Percentiles rank a stretch among this genome's conserved stretches.
These are phyloP conservation scores for Damaliscus lunatus DNA, from an alignment of 2,113 vertebrate genomes.

Conservation along the genomic window DNA sequence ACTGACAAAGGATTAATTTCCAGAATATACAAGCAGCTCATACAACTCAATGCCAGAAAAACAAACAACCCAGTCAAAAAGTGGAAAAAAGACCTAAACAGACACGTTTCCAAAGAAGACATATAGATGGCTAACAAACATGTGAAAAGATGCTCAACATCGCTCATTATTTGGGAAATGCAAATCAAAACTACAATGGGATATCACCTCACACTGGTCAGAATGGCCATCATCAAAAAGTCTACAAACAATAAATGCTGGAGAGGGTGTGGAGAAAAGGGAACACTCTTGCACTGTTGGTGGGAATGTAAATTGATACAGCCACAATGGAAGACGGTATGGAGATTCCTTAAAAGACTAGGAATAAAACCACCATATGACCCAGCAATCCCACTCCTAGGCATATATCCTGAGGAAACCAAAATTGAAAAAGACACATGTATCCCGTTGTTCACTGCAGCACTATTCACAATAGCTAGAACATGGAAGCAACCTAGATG, in stretches of 20 bases:
- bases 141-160: background rate
- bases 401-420: background rate
- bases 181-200: background rate
- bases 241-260: background rate
- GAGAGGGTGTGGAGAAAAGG: background rate
- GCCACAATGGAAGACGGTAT: background rate
- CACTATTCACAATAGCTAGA: background rate
- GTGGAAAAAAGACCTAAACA: background rate
- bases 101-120: background rate
- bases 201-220: background rate
- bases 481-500: background rate
- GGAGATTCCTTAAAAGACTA: background rate
- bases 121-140: background rate
- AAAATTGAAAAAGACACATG: background rate
- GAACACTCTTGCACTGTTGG: background rate
- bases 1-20: background rate
- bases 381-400: background rate
- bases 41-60: background rate
- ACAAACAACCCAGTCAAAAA: background rate
- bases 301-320: background rate
- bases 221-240: background rate
- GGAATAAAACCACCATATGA: background rate
- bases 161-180: background rate
- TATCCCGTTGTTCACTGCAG: background rate
- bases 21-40: background rate